Base-by-base conservation (phyloP, 92 coral and sea anemone species). In the Muricea muricata region DNA sequence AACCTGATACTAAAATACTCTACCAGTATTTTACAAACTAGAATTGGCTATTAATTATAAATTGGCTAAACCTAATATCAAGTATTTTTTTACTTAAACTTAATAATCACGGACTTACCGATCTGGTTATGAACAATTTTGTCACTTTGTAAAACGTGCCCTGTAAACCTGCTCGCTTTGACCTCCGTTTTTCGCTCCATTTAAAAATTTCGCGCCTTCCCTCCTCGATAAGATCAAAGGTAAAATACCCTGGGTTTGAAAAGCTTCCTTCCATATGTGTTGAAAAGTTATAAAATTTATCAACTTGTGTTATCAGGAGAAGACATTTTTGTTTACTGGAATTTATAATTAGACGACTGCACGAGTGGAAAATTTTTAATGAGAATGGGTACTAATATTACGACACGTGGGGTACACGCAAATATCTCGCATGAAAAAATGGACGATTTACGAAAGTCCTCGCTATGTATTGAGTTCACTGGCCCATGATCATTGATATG, bases 71-170 rank as follows among this genome's bases (percentile, higher is more conserved):
- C 4, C 42, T 37, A 37, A 37, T 52, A 32, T 14, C 39, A 48
- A 63, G 26, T 9, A 45, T 9, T 45, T 5, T 24, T 28, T 26
- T 4, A n/a, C n/a, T n/a, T n/a, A n/a, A n/a, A n/a, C n/a, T n/a
- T n/a, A n/a, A n/a, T n/a, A n/a, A n/a, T n/a, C n/a, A n/a, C 13
- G 12, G 24, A 76, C 99, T 94, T 80, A 94, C 99, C 67, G 76
- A 87, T 85, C 84, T 97, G 67, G 94, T 92, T 47, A 97, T 97
- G 76, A 97, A 97, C 61, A 92, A 73, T 67, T 94, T 97, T 77
- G 93, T 87, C 34, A 97, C 79, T 21, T 88, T 73, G 76, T 93
- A 94, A 4, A 93, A 54, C 63, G 89, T 89, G 18, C 99, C 99
- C 34, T 91, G 92, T 4, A 94, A n/a, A 21, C 99, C 99, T 81